A percentile compares a stretch with the other conserved stretches of the same genome.
Conservation (phyloP, 1,140 invertebrate genomes). For the Zaprionus davidi region DNA sequence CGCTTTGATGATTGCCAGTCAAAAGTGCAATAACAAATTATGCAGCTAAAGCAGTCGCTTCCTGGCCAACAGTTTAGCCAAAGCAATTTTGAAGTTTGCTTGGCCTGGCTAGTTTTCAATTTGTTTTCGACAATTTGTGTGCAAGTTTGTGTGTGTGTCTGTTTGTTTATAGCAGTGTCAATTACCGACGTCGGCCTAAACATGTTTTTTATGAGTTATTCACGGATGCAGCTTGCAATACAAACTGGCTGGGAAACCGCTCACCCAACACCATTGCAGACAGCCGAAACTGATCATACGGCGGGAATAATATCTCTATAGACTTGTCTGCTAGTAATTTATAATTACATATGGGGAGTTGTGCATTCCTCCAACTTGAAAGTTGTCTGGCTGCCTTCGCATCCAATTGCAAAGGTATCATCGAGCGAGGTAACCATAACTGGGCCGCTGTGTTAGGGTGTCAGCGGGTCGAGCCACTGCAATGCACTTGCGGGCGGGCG, state of each 20-base stretch:
- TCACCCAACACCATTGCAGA: constrained; percentile 40
- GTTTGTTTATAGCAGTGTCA: constrained; percentile 59
- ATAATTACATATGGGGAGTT: not conserved
- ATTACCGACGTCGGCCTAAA: constrained; percentile 69
- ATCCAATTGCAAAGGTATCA: constrained; percentile 39
- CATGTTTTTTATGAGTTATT: constrained; percentile 68
- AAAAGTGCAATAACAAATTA: constrained; percentile 55
- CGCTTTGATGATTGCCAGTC: constrained; percentile 41
- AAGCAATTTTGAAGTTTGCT: constrained; percentile 50
- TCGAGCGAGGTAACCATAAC: constrained; percentile 31
- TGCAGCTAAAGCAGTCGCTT: constrained; percentile 46
- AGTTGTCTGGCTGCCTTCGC: constrained; percentile 36
- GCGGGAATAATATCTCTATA: constrained; percentile 7
- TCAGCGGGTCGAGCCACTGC: constrained; percentile 42
- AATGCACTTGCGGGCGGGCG: constrained; percentile 40
- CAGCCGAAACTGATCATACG: constrained; percentile 7
- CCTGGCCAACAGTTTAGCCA: constrained; percentile 65
- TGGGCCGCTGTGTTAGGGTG: constrained; percentile 74
- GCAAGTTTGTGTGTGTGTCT: constrained; percentile 12
- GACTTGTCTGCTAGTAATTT: not conserved
- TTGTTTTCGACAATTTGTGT: constrained; percentile 29
- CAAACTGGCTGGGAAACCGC: constrained; percentile 44
- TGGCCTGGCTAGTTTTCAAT: constrained; percentile 53
- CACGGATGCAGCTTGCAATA: constrained; percentile 79
- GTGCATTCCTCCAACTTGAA: constrained; percentile 27